Evolutionary conservation across 2,797 vertebrate species (phyloP).

Genomic region (Spheniscus humboldti): DNA sequence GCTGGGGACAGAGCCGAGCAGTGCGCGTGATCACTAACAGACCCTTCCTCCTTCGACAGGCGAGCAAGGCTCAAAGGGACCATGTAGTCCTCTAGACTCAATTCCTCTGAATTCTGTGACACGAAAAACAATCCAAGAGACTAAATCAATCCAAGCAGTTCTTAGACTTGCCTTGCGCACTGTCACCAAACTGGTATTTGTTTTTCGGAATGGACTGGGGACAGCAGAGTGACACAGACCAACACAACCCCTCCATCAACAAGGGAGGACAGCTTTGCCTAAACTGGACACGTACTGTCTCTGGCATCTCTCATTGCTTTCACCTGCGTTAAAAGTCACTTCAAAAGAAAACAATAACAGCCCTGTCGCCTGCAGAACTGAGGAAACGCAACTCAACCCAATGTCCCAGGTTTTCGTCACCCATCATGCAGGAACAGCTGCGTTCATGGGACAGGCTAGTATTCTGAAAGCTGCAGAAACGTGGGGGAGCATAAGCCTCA

Average conservation of each 20-base stretch:
- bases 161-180: neutral
- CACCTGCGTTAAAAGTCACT: neutral
- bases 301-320: neutral
- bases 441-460: neutral
- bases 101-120: neutral
- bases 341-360: neutral
- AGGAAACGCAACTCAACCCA: neutral
- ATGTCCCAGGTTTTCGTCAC: neutral
- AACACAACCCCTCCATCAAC: neutral
- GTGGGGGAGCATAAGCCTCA: neutral
- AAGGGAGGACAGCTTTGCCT: neutral
- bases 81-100: fast-evolving
- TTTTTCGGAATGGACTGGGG: neutral
- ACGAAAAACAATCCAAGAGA: neutral
- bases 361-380: neutral
- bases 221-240: neutral
- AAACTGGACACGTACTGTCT: fast-evolving
- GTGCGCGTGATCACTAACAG: neutral
- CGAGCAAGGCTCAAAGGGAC: neutral
- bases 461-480: neutral
- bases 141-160: neutral
- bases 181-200: neutral
- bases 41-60: neutral
- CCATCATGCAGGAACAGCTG: neutral
- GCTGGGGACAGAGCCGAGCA: neutral